Evolutionary conservation across 2,888 invertebrate species (phyloP), one percentile per base, ranked within the genome.

Genomic region (Drosophila antonietae): DNA sequence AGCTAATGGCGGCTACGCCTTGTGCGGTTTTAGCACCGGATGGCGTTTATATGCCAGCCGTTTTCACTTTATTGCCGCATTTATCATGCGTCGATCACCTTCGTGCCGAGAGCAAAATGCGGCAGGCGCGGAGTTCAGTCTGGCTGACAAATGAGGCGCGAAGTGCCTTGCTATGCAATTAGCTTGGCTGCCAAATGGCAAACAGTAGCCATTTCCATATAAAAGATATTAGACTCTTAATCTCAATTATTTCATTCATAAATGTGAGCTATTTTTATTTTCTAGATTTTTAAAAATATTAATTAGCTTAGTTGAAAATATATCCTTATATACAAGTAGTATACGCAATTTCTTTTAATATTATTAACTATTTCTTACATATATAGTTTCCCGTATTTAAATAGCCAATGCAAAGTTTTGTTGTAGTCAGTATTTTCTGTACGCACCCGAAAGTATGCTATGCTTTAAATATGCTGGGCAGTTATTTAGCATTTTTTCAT

Each of bases 1-100:
- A 43, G 37, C 56, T 44, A 41, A 7, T 49, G 44, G 35, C 15
- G 31, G 51, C 39, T 39, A 35, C 69, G 68, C 56, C 78, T 47
- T 80, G 78, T 83, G 83, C 60, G 83, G 77, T 61, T 83, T 81
- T 65, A 81, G 71, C 77, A 83, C 82, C 88, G 84, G 87, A 86
- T 83, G 83, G 64, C 70, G 51, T 66, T 69, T 64, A 63, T 51
- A 57, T 68, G 76, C 65, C 58, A 49, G 66, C 62, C 67, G 68
- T 73, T 69, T 82, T 62, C 67, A 68, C 51, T 79, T 85, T 83
- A 76, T 88, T 68, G 71, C 57, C 73, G 83, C 87, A 88, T 83
- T 80, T 86, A 88, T 88, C 80, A 88, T 83, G 66, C 78, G 70
- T 69, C 75, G 73, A 85, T 88, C 80, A 73, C 76, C 79, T 74